phyloP scores from a whole-genome alignment of 2,113 vertebrate species.

The Heloderma charlesbogerti region DNA sequence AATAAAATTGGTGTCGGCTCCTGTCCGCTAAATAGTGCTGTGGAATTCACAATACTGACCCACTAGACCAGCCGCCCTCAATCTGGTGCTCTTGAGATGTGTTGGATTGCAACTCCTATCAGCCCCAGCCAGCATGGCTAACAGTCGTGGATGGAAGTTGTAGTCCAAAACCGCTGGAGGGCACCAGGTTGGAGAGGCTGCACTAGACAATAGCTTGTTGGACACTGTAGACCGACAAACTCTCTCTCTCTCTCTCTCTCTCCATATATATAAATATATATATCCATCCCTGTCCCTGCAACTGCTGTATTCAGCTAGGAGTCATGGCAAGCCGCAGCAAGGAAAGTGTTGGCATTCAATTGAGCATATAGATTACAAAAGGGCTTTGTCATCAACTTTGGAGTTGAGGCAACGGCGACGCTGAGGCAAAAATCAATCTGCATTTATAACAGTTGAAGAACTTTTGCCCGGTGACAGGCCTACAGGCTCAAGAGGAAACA shows the following conservation, averaged over 20 bases:
- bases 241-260: rapidly evolving
- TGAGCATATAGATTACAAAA: constrained; percentile 11
- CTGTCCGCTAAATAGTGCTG: background rate
- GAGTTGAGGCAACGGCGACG: rapidly evolving
- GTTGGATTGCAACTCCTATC: background rate
- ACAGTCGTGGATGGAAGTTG: too few relatives aligned
- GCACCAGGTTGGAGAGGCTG: background rate
- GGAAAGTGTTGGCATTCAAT: background rate
- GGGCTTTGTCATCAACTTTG: constrained; percentile 16
- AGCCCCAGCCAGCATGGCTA: background rate
- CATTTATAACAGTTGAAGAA: constrained; percentile 35
- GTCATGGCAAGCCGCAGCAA: background rate
- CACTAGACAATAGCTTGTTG: background rate
- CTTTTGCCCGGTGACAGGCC: background rate
- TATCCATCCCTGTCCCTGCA: too few relatives aligned
- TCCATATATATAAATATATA: too few relatives aligned
- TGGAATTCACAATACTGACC: background rate
- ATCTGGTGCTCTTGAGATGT: background rate
- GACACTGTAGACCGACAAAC: background rate
- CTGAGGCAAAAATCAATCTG: constrained; percentile 11
- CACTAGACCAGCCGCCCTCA: background rate
- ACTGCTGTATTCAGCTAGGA: background rate
- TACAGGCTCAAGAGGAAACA: constrained; percentile 27
- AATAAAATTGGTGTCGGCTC: background rate
- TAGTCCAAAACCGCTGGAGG: too few relatives aligned